Base-by-base conservation (phyloP, 2,797 vertebrate genomes). In the Geotria australis region DNA sequence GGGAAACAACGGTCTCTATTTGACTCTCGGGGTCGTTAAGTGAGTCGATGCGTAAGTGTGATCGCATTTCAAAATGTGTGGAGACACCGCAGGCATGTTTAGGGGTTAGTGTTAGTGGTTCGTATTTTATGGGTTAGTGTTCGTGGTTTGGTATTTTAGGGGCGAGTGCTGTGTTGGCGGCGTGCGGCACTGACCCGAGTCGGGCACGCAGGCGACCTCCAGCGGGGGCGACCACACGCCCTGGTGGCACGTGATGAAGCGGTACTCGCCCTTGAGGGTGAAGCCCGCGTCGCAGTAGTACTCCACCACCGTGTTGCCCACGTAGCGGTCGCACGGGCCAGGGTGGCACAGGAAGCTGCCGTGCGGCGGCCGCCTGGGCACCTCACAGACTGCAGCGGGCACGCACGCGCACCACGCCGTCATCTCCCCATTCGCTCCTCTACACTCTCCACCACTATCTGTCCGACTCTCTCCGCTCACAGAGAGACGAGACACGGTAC, bases 271-370 rank as follows among this genome's bases (percentile, higher is more conserved):
- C 63, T 91, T 95, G 61, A 95, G 68, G 65, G 84, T 71, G 65
- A 83, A 95, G 64, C 85, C 86, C 70, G 93, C 83, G 0, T 80
- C 73, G 38, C 86, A 95, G 48, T 81, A 78, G 67, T 85, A 95
- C 62, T 95, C 86, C 48, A 95, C 79, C 66, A 95, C 85, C 7
- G 74, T 93, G 64, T 77, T 79, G 2, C 82, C 72, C 59, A 94
- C 69, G 69, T 81, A 83, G 61, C 73, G 71, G 65, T 68, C 73
- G 65, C 88, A 95, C 48, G 82, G 76, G 6, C 76, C 74, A 1
- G 86, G 84, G 64, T 95, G 86, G 68, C 88, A 95, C 62, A 73
- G 71, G 66, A 80, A 93, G 57, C 80, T 82, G 47, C 88, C 88
- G 64, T 95, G 89, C 67, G 83, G 80, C 59, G 81, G 86, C 58